Conservation (phyloP, 2,797 vertebrate species). For the Kryptopterus vitreolus region DNA sequence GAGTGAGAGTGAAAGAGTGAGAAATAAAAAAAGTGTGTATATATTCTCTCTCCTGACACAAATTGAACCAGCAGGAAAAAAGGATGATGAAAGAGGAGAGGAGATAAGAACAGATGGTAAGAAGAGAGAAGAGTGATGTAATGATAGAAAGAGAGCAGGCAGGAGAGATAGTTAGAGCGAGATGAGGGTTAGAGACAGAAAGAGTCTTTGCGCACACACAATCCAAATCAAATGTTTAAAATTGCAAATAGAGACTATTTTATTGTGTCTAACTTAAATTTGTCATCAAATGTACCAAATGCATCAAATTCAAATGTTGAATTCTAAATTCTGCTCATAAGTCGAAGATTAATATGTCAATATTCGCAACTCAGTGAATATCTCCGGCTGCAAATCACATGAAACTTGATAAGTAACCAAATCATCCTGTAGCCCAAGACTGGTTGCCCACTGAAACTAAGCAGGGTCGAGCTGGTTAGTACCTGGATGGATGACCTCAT, state of each 20-base stretch:
- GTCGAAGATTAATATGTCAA: background rate
- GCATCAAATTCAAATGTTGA: too few species aligned
- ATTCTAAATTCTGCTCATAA: background rate
- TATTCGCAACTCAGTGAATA: background rate
- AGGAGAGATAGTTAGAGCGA: background rate
- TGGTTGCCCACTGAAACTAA: too few species aligned
- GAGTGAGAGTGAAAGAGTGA: background rate
- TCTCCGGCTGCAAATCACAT: too few species aligned
- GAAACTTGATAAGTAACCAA: too few species aligned
- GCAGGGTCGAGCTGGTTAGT: too few species aligned
- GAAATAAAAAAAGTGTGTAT: background rate
- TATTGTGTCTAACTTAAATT: too few species aligned
- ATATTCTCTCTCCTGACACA: background rate
- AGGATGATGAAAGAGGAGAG: conserved; percentile 5
- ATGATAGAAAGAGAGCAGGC: background rate
- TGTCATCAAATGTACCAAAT: too few species aligned
- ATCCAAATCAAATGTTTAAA: background rate
- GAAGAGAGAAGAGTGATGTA: background rate
- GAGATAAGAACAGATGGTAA: background rate
- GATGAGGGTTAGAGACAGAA: background rate
- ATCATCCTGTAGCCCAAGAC: too few species aligned
- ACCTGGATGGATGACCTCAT: too few species aligned
- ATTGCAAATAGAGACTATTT: background rate
- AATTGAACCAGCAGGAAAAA: conserved; percentile 26
- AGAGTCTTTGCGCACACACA: background rate